Base-by-base conservation (phyloP, 2,797 vertebrate genomes). In the Coregonus sp. region DNA sequence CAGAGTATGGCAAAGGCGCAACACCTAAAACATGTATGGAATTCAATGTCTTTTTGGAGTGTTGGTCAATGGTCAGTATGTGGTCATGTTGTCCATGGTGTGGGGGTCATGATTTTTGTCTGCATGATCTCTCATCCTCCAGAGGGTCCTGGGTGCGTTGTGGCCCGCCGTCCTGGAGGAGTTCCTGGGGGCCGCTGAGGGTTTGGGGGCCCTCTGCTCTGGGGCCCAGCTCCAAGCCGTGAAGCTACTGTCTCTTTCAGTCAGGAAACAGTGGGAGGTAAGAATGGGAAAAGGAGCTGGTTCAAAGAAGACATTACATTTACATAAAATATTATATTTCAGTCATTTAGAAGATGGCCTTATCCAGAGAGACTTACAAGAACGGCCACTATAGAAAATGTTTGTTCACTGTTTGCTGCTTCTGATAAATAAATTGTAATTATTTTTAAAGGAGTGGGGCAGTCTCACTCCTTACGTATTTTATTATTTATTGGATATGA, bases 231-330 rank as follows among this genome's bases (percentile, higher is more conserved):
- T 93, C 68, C 86, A 89, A 80, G 86, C 90, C 14, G 81, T 96
- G 87, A 93, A 94, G 86, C 85, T 91, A 61, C 90, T 92, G 54
- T 94, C 93, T 77, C 84, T 88, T 68, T 93, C 93, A 0, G 83
- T 95, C 76, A 87, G 85, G 63, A 84, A 86, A 71, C 96, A 94
- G 85, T 99, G 97, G 98, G 95, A 97, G 96, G 98, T 99, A 95
- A 84, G 87, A 29, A 56, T 72, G 56, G 37, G 50, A 54, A 25
- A 40, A 33, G 12, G 40, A 18, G 9, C 7, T 16, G 5, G 35
- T 31, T 15, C 4, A 68, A 33, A 68, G 66, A 15, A 31, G 16
- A 68, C 66, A 33, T 25, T 0, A 59, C 4, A 59, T 59, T 59
- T 59, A 16, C 1, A 7, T 37, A 33, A 33, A 18, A 31, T 35